These are phyloP conservation scores for Sussaba pulchella DNA, from an alignment of 2,888 invertebrate genomes.

Conservation along the genomic window DNA sequence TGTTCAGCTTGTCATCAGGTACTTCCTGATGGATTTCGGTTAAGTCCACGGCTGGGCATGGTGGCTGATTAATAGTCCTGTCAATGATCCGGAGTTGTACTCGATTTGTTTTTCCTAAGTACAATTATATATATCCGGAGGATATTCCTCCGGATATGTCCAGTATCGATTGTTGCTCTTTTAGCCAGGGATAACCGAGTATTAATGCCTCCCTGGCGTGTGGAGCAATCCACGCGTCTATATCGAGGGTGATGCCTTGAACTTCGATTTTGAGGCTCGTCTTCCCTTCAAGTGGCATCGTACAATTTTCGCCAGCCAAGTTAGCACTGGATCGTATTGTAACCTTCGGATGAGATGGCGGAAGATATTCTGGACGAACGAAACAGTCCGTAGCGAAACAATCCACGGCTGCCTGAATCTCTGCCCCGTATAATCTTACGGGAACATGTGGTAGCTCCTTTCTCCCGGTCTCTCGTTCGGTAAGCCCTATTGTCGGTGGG, in stretches of 20 bases:
- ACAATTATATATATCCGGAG: too few species aligned
- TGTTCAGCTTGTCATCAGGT: too few species aligned
- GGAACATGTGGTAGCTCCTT: background rate
- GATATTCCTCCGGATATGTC: background rate
- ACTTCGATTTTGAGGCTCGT: background rate
- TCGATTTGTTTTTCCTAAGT: background rate
- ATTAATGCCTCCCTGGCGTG: background rate
- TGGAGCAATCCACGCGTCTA: background rate
- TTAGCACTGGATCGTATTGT: background rate
- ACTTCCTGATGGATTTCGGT: too few species aligned
- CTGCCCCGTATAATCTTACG: background rate
- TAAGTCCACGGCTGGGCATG: background rate
- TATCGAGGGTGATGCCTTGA: background rate
- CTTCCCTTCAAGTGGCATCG: background rate
- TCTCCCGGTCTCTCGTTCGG: background rate
- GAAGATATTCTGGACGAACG: background rate
- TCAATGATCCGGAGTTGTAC: background rate
- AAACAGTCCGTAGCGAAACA: constrained; percentile 3
- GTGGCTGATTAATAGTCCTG: too few species aligned
- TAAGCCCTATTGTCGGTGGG: background rate
- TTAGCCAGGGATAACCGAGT: background rate
- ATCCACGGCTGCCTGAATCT: background rate
- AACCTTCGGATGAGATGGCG: background rate
- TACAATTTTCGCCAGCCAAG: background rate
- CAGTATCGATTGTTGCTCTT: background rate